Evolutionary conservation across 2,797 vertebrate species (phyloP), one percentile per base, ranked within the genome.

Genomic region (Hydrocynus forskahlii): DNA sequence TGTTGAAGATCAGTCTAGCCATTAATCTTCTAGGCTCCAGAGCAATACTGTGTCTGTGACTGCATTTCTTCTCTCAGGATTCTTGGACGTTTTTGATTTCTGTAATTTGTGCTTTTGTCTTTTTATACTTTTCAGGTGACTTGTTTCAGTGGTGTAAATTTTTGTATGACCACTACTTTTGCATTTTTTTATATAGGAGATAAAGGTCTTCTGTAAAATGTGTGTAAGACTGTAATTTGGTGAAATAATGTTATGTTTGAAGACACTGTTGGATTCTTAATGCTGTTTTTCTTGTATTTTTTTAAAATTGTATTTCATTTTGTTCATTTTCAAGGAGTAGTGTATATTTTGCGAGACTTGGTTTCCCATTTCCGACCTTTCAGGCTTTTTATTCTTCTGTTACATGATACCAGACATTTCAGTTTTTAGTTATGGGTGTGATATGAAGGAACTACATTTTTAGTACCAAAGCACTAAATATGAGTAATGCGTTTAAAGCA

Each of bases 251-350:
- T 90, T 85, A 90, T 90, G 43, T 87, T 85, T 89, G 76, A 94
- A 92, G 88, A 94, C 94, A 95, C 93, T 95, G 94, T 84, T 86
- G 72, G 72, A 50, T 83, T 83, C 79, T 91, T 91, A 85, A 91
- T 92, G 89, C 89, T 93, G 88, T 93, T 90, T 35, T 78, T 75
- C 25, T 79, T 59, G 55, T 52, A 13, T 54, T 79, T 50, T 76
- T 13, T 25, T 45, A 60, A 63, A 17, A 54, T 16, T 38, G 14
- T 88, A 60, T 82, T 83, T 68, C 84, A 43, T 43, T 73, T 75
- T 80, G 10, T 67, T 73, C 52, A 88, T 45, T 90, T 81, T 86
- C 86, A 82, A 89, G 92, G 91, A 92, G 93, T 92, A 91, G 88
- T 84, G 83, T 88, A 91, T 89, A 91, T 92, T 60, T 79, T 55